These are phyloP conservation scores for Eumacrocentrus americanus DNA, from an alignment of 2,888 invertebrate genomes.

Conservation along the genomic window DNA sequence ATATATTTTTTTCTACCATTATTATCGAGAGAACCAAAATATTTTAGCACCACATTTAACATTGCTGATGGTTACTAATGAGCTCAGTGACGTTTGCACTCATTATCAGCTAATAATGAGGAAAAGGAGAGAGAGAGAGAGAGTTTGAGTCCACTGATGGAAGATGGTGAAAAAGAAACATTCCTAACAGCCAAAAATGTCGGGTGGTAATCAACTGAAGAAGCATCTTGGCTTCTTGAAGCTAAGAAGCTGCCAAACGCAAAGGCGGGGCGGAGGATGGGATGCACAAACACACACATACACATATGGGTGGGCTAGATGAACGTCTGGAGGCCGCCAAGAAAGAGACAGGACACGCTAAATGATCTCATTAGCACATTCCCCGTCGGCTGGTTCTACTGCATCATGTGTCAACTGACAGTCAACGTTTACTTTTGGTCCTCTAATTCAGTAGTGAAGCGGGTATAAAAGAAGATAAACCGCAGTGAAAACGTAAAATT, in stretches of 20 bases:
- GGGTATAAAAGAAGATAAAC: no score
- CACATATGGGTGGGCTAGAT: constrained; percentile 27
- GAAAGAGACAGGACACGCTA: constrained; percentile 42
- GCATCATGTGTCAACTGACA: constrained; percentile 50
- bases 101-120: constrained; percentile 8
- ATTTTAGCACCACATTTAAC: neutral
- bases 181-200: neutral
- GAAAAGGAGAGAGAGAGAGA: neutral
- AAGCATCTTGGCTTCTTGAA: constrained; percentile 3
- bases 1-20: neutral
- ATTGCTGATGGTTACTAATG: neutral
- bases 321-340: constrained; percentile 10
- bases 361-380: constrained; percentile 62
- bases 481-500: no score
- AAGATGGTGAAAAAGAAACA: neutral
- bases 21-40: neutral
- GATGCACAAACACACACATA: constrained; percentile 9
- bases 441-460: no score
- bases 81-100: constrained; percentile 5
- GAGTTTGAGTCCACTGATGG: neutral
- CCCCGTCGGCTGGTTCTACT: constrained; percentile 49
- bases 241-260: neutral
- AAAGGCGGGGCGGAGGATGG: constrained; percentile 17
- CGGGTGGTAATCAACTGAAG: neutral
- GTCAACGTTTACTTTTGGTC: no score